Evolutionary conservation across 2,888 invertebrate genomes (phyloP).

Genomic region (Oscheius sp.): DNA sequence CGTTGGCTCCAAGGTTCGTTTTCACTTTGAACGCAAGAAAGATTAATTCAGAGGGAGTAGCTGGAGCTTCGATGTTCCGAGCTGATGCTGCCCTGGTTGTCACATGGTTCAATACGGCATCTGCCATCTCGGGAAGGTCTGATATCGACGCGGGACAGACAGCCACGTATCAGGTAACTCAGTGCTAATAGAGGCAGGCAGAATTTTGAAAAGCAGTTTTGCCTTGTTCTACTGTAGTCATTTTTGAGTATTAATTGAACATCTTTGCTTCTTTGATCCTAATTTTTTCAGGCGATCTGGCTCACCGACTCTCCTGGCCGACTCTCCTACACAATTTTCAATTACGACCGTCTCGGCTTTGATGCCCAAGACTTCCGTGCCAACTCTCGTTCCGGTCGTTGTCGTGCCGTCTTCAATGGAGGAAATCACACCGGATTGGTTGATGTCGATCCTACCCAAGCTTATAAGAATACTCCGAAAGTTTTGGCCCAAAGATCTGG

Average conservation of each 20-base stretch:
- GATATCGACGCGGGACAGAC: conserved; percentile 68
- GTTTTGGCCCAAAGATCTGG: conserved; percentile 66
- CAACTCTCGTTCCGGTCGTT: conserved; percentile 67
- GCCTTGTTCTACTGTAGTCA: not conserved
- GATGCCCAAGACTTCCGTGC: conserved; percentile 76
- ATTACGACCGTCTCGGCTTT: conserved; percentile 90
- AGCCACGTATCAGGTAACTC: conserved; percentile 66
- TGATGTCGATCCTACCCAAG: conserved; percentile 67
- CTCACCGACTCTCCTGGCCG: conserved; percentile 43
- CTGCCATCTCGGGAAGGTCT: conserved; percentile 69
- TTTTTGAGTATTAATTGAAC: not conserved
- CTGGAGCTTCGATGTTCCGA: conserved; percentile 86
- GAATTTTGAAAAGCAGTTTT: not conserved
- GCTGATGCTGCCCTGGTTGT: conserved; percentile 89
- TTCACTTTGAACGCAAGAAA: not conserved
- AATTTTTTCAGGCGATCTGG: conserved; percentile 45
- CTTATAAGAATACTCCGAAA: conserved; percentile 68
- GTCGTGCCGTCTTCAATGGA: conserved; percentile 70
- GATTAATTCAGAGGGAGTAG: conserved; percentile 82
- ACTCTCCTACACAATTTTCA: conserved; percentile 88
- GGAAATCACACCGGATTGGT: conserved; percentile 70
- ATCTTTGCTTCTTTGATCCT: not conserved
- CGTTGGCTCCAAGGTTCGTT: conserved; percentile 62
- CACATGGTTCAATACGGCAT: conserved; percentile 79
- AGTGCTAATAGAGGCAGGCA: not conserved